Evolutionary conservation across 2,888 invertebrate species (phyloP), one percentile per base, ranked within the genome.

Genomic region (Carabus problematicus): DNA sequence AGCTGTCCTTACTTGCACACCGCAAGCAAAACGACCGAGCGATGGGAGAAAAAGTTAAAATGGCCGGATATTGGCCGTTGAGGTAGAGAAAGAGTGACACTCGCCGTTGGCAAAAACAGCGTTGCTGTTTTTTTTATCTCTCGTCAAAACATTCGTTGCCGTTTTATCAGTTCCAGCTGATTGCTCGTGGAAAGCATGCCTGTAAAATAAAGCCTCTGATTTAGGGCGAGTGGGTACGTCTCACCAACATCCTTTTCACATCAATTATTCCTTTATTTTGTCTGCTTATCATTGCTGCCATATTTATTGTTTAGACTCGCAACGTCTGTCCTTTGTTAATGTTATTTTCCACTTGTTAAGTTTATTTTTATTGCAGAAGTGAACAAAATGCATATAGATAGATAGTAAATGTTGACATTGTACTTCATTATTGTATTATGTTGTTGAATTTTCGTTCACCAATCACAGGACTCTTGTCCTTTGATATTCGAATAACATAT

Each of bases 151-250:
- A 45, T 45, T 45, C 12, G 14, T 45, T 45, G 14, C 12, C 12
- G 11, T 1, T 11, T 45, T 45, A 45, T 45, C 45, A 45, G 45
- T 45, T 45, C 45, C 45, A 14, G n/a, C 11, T 45, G 45, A 45
- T 45, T 45, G 45, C 45, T 6, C 45, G 45, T 45, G 14, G 45
- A 45, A 45, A 45, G 45, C 45, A 3, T 45, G 45, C 12, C 45
- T 12, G 45, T 12, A 14, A 45, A 45, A 45, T 12, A 12, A 45
- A 45, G 7, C 45, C 45, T 11, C 12, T 45, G 14, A 11, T 45
- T 12, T 45, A n/a, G n/a, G n/a, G n/a, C n/a, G n/a, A n/a, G n/a
- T n/a, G n/a, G n/a, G 45, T 45, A 3, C 12, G n/a, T 12, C 45
- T 12, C 1, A 3, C 3, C 45, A 14, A 12, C 11, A 12, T 45